These are phyloP conservation scores for Salvelinus namaycush DNA, from an alignment of 2,113 vertebrate genomes.

Conservation along the genomic window DNA sequence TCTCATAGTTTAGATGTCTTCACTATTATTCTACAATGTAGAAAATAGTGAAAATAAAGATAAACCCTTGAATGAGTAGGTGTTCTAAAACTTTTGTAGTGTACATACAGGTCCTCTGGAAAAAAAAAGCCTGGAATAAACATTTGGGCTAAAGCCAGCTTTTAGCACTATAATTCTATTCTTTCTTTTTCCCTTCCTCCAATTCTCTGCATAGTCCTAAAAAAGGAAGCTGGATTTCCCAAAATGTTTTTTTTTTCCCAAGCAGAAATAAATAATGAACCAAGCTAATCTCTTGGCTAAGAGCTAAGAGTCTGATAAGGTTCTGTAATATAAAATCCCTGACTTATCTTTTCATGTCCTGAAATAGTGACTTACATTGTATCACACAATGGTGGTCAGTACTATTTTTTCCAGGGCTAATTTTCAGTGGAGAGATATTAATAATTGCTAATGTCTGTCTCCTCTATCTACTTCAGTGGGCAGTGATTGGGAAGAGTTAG, in stretches of 20 bases:
- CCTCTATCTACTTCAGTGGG: no score
- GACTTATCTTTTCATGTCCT: slow-evolving; percentile 45
- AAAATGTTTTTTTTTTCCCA: slow-evolving; percentile 36
- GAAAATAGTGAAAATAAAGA: no score
- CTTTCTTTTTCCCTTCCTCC: background rate
- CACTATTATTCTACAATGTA: no score
- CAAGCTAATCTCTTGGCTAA: slow-evolving; percentile 46
- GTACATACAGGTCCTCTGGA: slow-evolving; percentile 8
- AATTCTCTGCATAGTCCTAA: slow-evolving; percentile 19
- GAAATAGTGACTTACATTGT: slow-evolving; percentile 35
- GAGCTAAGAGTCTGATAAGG: slow-evolving; percentile 51
- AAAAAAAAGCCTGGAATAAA: slow-evolving; percentile 21
- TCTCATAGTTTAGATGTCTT: no score
- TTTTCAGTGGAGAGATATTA: background rate
- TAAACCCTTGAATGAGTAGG: no score
- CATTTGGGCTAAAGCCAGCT: background rate
- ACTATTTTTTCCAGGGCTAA: background rate
- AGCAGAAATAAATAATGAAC: slow-evolving; percentile 44
- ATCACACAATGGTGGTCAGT: slow-evolving; percentile 32
- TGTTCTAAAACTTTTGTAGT: no score
- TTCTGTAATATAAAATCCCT: slow-evolving; percentile 55
- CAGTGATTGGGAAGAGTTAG: no score
- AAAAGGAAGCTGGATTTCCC: slow-evolving; percentile 24
- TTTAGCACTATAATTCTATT: slow-evolving; percentile 29
- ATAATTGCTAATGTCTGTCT: no score